Evolutionary conservation across 2,113 vertebrate species (phyloP), one percentile per base, ranked within the genome.

Genomic region (Melanocharis versteri): DNA sequence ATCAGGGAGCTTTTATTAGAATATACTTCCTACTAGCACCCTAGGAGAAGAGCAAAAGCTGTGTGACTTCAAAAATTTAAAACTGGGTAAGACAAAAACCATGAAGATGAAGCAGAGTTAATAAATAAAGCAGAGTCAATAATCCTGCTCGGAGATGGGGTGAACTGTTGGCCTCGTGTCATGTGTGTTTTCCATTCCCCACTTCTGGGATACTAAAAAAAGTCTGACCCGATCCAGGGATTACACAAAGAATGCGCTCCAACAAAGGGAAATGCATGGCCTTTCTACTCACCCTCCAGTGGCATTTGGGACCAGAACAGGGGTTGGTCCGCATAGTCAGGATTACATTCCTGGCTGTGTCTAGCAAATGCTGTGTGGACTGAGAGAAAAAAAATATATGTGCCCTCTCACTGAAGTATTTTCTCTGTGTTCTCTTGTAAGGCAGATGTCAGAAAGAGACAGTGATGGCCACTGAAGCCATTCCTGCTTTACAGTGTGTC

Each of bases 251-350:
- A 97, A 97, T 97, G 88, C 2, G 2, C 39, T 89, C 77, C 69
- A 81, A 97, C 96, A 97, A 97, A 97, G 86, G 51, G 83, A 95
- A 93, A 56, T 1, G 4, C 91, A 56, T 68, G 89, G 91, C 87
- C 91, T 95, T 86, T 91, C 88, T 88, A 27, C 88, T 96, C 92
- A 47, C 58, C 56, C 82, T 86, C 64, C 69, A 73, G 58, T 1
- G 6, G 87, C 87, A 93, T 88, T 72, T 39, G 54, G 79, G 39
- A 80, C 62, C 87, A 94, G 47, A 57, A 70, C 47, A 93, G 90
- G n/a, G 60, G 33, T 5, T 93, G 84, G 24, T 88, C 68, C 88
- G 75, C 83, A 91, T 48, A 91, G 79, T 33, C 76, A 71, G 75
- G 64, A 77, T 96, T 66, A 75, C 88, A 88, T 88, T 90, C 68